Conservation (phyloP, 2,113 vertebrate species). For the Psittacus erithacus region DNA sequence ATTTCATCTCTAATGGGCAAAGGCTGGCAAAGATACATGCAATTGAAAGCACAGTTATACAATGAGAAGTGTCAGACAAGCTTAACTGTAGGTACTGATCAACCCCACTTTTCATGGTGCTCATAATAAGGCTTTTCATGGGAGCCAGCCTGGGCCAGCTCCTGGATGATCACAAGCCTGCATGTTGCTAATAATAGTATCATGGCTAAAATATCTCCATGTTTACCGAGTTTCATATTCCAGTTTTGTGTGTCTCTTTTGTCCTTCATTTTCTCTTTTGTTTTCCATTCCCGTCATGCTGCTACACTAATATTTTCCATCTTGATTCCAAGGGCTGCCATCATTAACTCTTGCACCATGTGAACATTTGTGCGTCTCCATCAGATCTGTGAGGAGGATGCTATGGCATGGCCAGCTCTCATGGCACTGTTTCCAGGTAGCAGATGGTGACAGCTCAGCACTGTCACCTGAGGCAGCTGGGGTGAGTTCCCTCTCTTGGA, state of each 20-base stretch:
- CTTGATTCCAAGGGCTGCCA: conserved; percentile 56
- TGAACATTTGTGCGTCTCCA: conserved; percentile 40
- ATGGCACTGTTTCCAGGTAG: conserved; percentile 48
- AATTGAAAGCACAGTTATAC: background rate
- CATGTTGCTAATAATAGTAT: background rate
- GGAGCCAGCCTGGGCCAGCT: background rate
- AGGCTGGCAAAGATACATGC: background rate
- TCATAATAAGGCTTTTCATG: background rate
- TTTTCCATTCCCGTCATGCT: conserved; percentile 43
- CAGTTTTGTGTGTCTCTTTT: background rate
- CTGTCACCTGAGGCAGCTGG: conserved; percentile 5
- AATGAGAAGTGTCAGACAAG: background rate
- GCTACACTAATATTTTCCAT: conserved; percentile 68
- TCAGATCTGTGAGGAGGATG: conserved; percentile 34
- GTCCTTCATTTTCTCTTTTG: conserved; percentile 4
- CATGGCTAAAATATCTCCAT: background rate
- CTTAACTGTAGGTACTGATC: background rate
- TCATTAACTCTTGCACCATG: conserved; percentile 38
- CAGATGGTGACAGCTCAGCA: conserved; percentile 37
- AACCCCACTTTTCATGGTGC: background rate
- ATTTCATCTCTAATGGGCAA: background rate
- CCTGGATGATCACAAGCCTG: background rate
- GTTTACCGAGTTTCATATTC: background rate
- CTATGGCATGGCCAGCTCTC: conserved; percentile 26
- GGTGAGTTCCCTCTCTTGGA: conserved; percentile 25